These are phyloP conservation scores for Enteromius radiatus DNA, from an alignment of 2,797 vertebrate genomes.

Conservation along the genomic window DNA sequence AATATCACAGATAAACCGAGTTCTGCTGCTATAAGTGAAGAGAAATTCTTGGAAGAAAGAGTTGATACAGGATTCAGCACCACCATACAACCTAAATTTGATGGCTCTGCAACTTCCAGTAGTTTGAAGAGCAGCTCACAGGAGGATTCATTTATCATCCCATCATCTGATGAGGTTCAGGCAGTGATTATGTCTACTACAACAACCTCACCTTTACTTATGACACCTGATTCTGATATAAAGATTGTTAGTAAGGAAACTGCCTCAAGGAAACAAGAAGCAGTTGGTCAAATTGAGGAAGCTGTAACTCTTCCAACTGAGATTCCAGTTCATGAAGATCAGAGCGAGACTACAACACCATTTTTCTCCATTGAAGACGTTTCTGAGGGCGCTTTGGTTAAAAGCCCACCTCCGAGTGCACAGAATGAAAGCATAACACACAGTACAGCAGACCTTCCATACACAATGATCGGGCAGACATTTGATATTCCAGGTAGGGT, in stretches of 20 bases:
- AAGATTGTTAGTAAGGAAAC: constrained; percentile 47
- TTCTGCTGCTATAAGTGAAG: not conserved
- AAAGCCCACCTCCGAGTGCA: constrained; percentile 44
- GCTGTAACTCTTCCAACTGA: constrained; percentile 50
- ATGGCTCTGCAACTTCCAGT: constrained; percentile 20
- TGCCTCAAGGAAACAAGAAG: constrained; percentile 48
- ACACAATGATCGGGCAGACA: constrained; percentile 71
- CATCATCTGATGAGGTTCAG: constrained; percentile 64
- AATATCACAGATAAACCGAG: constrained; percentile 14
- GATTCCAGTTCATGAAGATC: constrained; percentile 35
- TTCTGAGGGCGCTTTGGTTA: constrained; percentile 29
- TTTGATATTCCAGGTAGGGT: constrained; percentile 76
- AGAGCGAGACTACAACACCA: constrained; percentile 44
- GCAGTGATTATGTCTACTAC: constrained; percentile 65
- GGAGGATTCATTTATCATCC: constrained; percentile 9
- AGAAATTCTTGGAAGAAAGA: not conserved
- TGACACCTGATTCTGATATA: constrained; percentile 37
- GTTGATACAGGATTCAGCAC: not conserved
- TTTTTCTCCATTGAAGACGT: constrained; percentile 37
- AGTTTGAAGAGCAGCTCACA: constrained; percentile 49
- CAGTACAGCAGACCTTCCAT: constrained; percentile 54
- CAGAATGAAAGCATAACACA: constrained; percentile 52
- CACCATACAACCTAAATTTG: constrained; percentile 17
- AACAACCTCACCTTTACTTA: constrained; percentile 54
- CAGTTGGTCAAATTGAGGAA: constrained; percentile 40